Base-by-base conservation (phyloP, 2,888 invertebrate species). In the Drosophila affinis region DNA sequence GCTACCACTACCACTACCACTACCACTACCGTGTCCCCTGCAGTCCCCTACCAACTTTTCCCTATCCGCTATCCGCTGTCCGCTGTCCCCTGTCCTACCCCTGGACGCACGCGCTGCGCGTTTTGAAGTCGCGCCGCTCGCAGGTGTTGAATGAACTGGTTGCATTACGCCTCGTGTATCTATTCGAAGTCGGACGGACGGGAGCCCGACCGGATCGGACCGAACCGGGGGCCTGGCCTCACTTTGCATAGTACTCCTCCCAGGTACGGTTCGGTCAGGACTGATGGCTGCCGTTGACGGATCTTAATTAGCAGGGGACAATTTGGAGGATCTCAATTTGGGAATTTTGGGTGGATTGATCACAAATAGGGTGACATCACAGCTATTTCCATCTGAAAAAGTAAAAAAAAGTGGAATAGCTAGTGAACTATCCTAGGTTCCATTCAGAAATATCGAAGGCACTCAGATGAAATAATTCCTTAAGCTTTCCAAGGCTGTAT, bases 141-240 rank as follows among this genome's bases (percentile, higher is more conserved):
- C 88, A 89, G 89, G 89, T 89, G 88, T 79, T 74, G 77, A 69
- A 63, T 75, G 79, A 78, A 88, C 88, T 85, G 83, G 88, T 88
- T 88, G 72, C 76, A 65, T 71, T 76, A 76, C 79, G 85, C 78
- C 76, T 75, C 74, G 74, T 82, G 81, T 76, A 76, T 78, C 79
- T 39, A 39, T 78, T 79, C 78, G 72, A 72, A 46, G 57, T 29
- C 24, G 51, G 34, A 45, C 14, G 24, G 44, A 32, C 48, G 45
- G 51, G 45, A 18, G 47, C 18, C 21, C n/a, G 21, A 21, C 21
- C 7, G 52, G 39, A 47, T 17, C 29, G 10, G 32, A 39, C 39
- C 6, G 14, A 1, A 14, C 39, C 39, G 39, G 5, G 14, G 4
- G 27, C 32, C 12, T 32, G 12, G 32, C 32, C 14, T 34, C 32